These are phyloP conservation scores for Caenorhabditis sulstoni DNA, from an alignment of 2,888 invertebrate genomes.

Conservation along the genomic window DNA sequence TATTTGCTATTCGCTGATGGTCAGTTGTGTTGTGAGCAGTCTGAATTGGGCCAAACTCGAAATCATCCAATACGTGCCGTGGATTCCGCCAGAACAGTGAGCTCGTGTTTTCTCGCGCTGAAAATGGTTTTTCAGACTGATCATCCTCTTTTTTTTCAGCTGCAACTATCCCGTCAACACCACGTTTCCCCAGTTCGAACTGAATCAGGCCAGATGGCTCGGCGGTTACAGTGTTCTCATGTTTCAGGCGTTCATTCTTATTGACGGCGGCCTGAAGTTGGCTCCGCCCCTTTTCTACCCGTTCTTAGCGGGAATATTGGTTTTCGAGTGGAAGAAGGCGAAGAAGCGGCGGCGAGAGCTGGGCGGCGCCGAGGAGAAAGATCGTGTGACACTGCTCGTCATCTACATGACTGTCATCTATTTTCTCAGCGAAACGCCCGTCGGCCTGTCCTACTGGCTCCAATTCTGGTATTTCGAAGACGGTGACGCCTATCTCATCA, in stretches of 20 bases:
- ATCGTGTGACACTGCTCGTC: not conserved
- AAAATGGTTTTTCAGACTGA: not conserved
- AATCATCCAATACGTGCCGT: not conserved
- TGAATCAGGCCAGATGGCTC: not conserved
- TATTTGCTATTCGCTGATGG: not conserved
- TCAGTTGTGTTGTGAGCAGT: not conserved
- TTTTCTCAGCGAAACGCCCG: not conserved
- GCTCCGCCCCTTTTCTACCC: not conserved
- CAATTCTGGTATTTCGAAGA: not conserved
- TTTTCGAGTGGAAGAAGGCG: slow-evolving; percentile 7
- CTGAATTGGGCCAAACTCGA: not conserved
- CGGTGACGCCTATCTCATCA: not conserved
- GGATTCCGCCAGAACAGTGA: not conserved
- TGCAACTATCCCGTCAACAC: not conserved
- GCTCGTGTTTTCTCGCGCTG: no score
- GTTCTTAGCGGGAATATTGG: not conserved
- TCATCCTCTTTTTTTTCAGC: no score
- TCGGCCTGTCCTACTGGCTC: not conserved
- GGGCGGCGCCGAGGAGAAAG: not conserved
- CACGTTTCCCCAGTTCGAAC: not conserved
- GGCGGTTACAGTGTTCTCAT: not conserved
- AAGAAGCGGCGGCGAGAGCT: not conserved
- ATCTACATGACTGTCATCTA: slow-evolving; percentile 6
- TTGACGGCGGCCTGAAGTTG: not conserved
- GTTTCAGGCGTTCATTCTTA: not conserved